These are phyloP conservation scores for Drosophila anomelani DNA, from an alignment of 2,888 invertebrate genomes.

Conservation along the genomic window DNA sequence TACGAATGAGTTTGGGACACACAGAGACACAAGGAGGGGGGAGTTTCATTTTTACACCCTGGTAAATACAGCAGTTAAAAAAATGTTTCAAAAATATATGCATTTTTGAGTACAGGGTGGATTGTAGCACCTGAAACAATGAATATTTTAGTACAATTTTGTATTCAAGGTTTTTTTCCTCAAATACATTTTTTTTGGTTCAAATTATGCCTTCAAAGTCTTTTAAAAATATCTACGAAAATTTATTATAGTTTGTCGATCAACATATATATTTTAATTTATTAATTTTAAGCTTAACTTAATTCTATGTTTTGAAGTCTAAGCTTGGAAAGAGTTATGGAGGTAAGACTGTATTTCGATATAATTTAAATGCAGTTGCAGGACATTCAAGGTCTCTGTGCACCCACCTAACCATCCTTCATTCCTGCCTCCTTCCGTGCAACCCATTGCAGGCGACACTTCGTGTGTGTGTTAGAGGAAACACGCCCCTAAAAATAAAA, in stretches of 20 bases:
- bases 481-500: constrained; percentile 62
- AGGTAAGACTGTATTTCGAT: constrained; percentile 29
- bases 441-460: constrained; percentile 64
- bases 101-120: neutral
- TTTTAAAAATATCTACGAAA: neutral
- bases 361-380: constrained; percentile 64
- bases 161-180: neutral
- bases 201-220: neutral
- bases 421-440: neutral
- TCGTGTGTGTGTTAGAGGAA: constrained; percentile 19
- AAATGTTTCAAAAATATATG: constrained; percentile 6
- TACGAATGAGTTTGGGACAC: constrained; percentile 50
- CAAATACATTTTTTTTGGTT: neutral
- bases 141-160: neutral
- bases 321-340: no score
- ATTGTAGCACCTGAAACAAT: neutral
- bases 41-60: constrained; percentile 56
- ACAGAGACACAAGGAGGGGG: neutral
- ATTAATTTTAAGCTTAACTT: neutral
- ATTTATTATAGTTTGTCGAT: no score
- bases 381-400: constrained; percentile 64
- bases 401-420: constrained; percentile 14
- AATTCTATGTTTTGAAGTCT: accelerated
- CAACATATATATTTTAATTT: neutral
- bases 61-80: constrained; percentile 37